Percentiles rank a stretch among this genome's conserved stretches.
phyloP scores from a whole-genome alignment of 2,797 vertebrate species.

The Austrolebias charrua region DNA sequence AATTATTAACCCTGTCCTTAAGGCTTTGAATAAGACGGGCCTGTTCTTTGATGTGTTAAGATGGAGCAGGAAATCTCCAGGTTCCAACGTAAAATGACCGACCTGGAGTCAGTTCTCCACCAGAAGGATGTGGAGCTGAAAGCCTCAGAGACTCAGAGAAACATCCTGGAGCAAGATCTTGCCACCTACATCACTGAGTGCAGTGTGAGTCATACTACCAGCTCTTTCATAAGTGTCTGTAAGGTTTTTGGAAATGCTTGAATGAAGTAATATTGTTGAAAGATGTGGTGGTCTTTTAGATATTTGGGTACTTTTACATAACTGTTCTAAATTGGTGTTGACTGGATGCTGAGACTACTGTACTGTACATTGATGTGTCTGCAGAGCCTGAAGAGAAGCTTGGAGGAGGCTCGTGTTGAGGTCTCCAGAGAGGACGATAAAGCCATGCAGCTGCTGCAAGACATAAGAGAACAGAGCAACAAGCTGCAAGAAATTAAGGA shows the following conservation, averaged over 20 bases:
- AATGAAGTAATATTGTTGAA: background rate
- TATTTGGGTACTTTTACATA: background rate
- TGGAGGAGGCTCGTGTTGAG: slow-evolving; percentile 97
- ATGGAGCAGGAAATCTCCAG: slow-evolving; percentile 99
- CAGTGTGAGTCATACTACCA: slow-evolving; percentile 85
- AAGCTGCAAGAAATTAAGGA: slow-evolving; percentile 99
- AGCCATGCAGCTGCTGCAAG: slow-evolving; percentile 96
- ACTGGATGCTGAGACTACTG: slow-evolving; percentile 27
- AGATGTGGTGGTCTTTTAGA: slow-evolving; percentile 5
- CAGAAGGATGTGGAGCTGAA: slow-evolving; percentile 99
- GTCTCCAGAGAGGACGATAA: slow-evolving; percentile 99
- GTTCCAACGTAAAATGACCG: slow-evolving; percentile 98
- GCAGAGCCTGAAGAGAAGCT: slow-evolving; percentile 97
- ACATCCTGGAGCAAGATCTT: slow-evolving; percentile 97
- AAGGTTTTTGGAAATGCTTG: slow-evolving; percentile 1
- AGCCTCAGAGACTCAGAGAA: slow-evolving; percentile 97
- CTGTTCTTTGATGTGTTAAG: slow-evolving; percentile 62
- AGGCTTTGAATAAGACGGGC: background rate
- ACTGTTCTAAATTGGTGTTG: slow-evolving; percentile 6
- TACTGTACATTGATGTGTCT: slow-evolving; percentile 50
- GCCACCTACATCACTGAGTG: slow-evolving; percentile 99
- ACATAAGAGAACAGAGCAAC: slow-evolving; percentile 98
- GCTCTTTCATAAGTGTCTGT: slow-evolving; percentile 13
- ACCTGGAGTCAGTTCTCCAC: slow-evolving; percentile 98
- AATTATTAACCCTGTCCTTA: slow-evolving; percentile 6